Base-by-base conservation (phyloP, 2,797 vertebrate genomes). In the Lycodopsis pacificus region DNA sequence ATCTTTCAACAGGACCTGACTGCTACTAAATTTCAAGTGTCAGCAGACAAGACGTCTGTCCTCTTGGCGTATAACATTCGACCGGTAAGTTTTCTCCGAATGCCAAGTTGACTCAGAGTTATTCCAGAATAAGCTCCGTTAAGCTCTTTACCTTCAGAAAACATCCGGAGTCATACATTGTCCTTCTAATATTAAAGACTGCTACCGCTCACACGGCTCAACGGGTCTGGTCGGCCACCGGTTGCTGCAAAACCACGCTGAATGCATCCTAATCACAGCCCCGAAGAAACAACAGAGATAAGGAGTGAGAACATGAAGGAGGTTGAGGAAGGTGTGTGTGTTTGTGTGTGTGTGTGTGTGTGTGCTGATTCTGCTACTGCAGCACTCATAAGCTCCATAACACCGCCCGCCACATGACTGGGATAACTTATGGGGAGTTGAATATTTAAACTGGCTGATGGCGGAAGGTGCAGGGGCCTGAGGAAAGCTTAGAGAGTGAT, bases 31-130 rank as follows among this genome's bases (percentile, higher is more conserved):
- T 95, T 95, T 88, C 93, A 96, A 57, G 93, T 96, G 61, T 97
- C 96, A 40, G 91, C 95, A 65, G 96, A 97, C 90, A 95, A 94
- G 91, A 94, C 81, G 77, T 95, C 95, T 82, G 86, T 96, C 85
- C 93, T 97, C 44, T 79, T 96, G 95, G 92, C 94, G 5, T 94
- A 94, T 51, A 92, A 96, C 89, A 93, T 96, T 53, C 92, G 71
- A 70, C 93, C 89, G 91, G 96, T 96, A 83, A 93, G 95, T 94
- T 83, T 77, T 57, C 73, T 73, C 42, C 58, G 5, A 77, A 59
- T 61, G 25, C 19, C 53, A 61, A 61, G 48, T 66, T 61, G 40
- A 59, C 25, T 79, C 13, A 20, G n/a, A 78, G n/a, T 58, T 30
- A 59, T 64, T 71, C 44, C 27, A 62, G 30, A 87, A 80, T 6